Conservation (phyloP, 2,888 invertebrate species). For the Protonemura montana region DNA sequence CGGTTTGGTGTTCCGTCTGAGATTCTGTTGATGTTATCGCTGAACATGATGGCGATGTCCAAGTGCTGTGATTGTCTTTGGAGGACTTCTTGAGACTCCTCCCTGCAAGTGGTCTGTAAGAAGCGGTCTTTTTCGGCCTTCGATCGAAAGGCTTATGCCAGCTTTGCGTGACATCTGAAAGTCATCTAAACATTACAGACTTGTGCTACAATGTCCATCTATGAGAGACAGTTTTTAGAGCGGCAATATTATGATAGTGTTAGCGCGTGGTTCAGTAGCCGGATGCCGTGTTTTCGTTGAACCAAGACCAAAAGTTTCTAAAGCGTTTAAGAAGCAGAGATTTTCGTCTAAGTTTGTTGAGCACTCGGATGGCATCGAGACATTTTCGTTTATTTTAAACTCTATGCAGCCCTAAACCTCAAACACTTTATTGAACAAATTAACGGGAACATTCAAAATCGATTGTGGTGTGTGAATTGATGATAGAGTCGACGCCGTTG, state of each 20-base stretch:
- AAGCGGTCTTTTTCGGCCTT: not conserved
- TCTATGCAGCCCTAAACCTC: not conserved
- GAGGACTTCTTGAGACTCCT: constrained; percentile 19
- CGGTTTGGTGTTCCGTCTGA: not conserved
- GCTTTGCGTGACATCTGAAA: constrained; percentile 7
- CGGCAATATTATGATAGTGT: not conserved
- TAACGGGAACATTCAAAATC: not conserved
- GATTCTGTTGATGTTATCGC: constrained; percentile 12
- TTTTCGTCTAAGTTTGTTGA: not conserved
- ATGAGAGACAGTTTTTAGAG: not conserved
- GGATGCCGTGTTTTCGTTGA: not conserved
- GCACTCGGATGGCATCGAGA: not conserved
- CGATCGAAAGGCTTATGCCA: constrained; percentile 1
- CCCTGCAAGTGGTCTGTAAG: constrained; percentile 13
- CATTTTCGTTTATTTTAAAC: not conserved
- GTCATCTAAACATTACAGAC: constrained; percentile 15
- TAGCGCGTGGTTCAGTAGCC: not conserved
- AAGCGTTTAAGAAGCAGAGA: not conserved
- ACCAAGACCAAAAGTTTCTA: not conserved
- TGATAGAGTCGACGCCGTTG: not conserved
- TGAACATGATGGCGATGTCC: constrained; percentile 7
- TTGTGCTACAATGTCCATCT: not conserved
- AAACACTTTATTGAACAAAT: not conserved
- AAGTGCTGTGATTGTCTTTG: not conserved
- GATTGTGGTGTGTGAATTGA: constrained; percentile 7